A percentile compares a stretch with the other conserved stretches of the same genome.
Conservation (phyloP, 2,888 invertebrate genomes). For the Asteroscopus sphinx region DNA sequence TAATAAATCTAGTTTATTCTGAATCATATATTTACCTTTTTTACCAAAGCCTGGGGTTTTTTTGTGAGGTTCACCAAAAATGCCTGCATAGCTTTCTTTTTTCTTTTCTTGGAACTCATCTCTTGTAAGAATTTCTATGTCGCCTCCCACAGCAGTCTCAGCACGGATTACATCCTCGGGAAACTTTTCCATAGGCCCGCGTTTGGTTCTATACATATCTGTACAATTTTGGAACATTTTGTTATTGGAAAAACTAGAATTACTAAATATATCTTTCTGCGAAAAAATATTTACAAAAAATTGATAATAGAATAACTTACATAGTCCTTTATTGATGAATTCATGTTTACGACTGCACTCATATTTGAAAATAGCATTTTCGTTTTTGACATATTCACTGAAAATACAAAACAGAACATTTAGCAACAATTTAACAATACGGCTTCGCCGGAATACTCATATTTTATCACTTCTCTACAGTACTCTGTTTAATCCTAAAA, state of each 20-base stretch:
- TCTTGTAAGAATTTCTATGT: constrained; percentile 92
- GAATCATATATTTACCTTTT: too few relatives aligned
- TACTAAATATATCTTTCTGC: too few relatives aligned
- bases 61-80: constrained; percentile 81
- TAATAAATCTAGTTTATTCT: too few relatives aligned
- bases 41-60: constrained; percentile 73
- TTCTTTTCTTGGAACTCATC: constrained; percentile 87
- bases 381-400: constrained; percentile 94
- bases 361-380: constrained; percentile 93
- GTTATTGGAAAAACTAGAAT: background rate
- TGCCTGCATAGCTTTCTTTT: constrained; percentile 83
- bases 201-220: constrained; percentile 91
- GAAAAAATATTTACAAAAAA: background rate
- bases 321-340: constrained; percentile 94
- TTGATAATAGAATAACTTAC: constrained; percentile 87
- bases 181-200: constrained; percentile 94
- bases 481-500: too few relatives aligned
- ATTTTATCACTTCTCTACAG: too few relatives aligned
- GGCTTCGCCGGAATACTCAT: too few relatives aligned
- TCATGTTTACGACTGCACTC: constrained; percentile 94
- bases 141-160: constrained; percentile 92
- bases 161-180: constrained; percentile 94
- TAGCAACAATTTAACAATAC: too few relatives aligned
- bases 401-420: constrained; percentile 82
- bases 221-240: constrained; percentile 25